Evolutionary conservation across 2,113 vertebrate species (phyloP).

Genomic region (Sapayoa aenigma): DNA sequence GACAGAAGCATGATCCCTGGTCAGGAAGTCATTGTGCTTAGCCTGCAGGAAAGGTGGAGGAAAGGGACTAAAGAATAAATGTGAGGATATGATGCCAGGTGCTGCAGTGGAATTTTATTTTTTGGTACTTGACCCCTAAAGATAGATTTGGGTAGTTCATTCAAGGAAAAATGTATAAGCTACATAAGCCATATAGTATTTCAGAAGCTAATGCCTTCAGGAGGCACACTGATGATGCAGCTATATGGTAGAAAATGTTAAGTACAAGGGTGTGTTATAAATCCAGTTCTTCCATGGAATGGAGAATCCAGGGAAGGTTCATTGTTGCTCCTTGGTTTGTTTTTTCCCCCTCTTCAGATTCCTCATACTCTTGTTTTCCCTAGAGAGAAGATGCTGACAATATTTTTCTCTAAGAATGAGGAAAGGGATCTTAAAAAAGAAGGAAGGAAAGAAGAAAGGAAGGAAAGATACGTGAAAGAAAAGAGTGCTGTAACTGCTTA

Average conservation of each 20-base stretch:
- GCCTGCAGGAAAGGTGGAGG: not conserved
- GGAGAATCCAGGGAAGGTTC: not conserved
- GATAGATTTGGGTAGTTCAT: not conserved
- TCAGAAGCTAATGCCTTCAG: not conserved
- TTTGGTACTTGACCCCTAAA: not conserved
- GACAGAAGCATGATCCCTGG: not conserved
- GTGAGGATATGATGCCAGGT: not conserved
- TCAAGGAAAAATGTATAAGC: not conserved
- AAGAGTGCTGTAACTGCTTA: not conserved
- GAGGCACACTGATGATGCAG: fast-evolving
- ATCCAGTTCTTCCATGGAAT: not conserved
- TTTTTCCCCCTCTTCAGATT: too few species aligned
- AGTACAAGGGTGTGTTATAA: not conserved
- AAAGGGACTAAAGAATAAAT: not conserved
- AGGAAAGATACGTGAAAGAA: not conserved
- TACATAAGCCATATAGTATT: not conserved
- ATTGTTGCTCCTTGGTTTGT: too few species aligned
- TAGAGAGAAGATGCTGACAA: not conserved
- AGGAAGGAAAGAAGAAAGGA: not conserved
- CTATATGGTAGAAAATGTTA: not conserved
- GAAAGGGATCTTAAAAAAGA: not conserved
- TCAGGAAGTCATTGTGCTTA: fast-evolving
- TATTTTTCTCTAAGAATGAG: not conserved
- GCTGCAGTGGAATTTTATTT: not conserved
- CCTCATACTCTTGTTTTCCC: too few species aligned